Conservation (phyloP, 2,113 vertebrate species). For the Numenius arquata region DNA sequence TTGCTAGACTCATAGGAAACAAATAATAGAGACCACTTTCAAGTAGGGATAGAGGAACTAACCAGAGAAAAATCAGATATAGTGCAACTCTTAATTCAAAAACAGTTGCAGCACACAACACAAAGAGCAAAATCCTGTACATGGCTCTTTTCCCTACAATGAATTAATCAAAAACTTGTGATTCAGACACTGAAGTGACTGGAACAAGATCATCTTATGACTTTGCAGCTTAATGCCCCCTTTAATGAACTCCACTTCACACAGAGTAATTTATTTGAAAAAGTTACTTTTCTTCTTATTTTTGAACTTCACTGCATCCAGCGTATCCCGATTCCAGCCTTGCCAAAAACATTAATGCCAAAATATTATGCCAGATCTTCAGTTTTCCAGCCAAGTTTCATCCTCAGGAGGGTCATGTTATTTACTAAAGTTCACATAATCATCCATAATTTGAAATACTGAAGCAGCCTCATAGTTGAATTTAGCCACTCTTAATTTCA, state of each 20-base stretch:
- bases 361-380: background rate
- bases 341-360: background rate
- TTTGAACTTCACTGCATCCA: background rate
- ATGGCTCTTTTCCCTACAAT: background rate
- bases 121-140: background rate
- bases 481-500: background rate
- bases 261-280: background rate
- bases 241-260: background rate
- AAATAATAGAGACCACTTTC: background rate
- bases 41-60: background rate
- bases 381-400: background rate
- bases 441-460: background rate
- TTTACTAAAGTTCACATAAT: conserved; percentile 1
- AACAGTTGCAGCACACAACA: background rate
- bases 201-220: background rate
- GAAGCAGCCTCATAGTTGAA: background rate
- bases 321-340: background rate
- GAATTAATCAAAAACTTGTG: background rate
- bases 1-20: background rate
- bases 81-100: background rate
- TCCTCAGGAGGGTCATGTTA: background rate
- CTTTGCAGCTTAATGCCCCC: background rate
- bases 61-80: background rate
- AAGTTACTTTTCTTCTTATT: background rate
- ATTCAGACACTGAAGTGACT: background rate